Percentiles rank a stretch among this genome's conserved stretches.
These are phyloP conservation scores for Epsilonema sp. DNA, from an alignment of 2,888 invertebrate species.

Conservation along the genomic window DNA sequence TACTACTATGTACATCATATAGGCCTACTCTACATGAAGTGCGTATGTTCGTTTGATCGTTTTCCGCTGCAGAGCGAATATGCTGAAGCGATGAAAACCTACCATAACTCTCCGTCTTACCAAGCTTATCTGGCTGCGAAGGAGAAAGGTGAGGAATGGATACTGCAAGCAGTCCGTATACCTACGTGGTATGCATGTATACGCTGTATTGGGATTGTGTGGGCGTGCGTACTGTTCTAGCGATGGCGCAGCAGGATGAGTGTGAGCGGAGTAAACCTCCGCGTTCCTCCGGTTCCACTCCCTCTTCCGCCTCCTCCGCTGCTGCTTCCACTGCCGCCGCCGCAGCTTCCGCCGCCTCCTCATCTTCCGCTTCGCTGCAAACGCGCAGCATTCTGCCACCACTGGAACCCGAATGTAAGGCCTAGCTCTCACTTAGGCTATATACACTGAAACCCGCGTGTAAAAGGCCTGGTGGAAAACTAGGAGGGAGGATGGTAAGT, in stretches of 20 bases:
- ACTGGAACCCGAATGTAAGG: no score
- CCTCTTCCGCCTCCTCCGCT: background rate
- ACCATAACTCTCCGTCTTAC: constrained; percentile 82
- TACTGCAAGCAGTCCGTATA: no score
- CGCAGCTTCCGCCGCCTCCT: no score
- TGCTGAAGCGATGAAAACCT: constrained; percentile 71
- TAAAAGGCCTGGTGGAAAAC: no score
- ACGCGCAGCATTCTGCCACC: background rate
- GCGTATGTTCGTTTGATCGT: background rate
- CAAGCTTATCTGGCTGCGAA: constrained; percentile 78
- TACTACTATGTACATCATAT: background rate
- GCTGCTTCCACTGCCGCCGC: background rate
- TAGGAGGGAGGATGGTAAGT: no score
- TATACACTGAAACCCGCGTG: no score
- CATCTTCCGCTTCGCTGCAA: background rate
- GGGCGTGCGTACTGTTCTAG: no score
- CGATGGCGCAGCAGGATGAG: background rate
- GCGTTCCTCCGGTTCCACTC: background rate
- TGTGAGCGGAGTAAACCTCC: no score
- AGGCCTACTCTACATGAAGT: no score
- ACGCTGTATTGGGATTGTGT: no score
- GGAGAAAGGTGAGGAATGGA: constrained; percentile 47
- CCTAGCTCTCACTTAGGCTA: no score
- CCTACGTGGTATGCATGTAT: no score
- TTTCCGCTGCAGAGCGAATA: constrained; percentile 42